phyloP scores from a whole-genome alignment of 2,113 vertebrate species.

The Mustela nigripes region DNA sequence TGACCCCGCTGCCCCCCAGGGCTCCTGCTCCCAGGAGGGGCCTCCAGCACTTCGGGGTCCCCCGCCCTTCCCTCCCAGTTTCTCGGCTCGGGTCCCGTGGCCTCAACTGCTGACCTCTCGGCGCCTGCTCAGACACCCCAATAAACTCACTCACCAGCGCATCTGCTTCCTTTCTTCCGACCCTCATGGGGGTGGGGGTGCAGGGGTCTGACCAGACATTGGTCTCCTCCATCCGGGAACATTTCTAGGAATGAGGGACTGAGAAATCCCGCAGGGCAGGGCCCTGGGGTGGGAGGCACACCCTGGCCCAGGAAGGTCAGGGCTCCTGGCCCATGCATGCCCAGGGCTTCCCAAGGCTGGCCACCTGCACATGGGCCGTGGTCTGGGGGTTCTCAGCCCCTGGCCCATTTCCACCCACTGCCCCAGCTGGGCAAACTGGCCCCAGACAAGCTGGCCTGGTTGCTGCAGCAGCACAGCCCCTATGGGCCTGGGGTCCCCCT shows the following conservation, averaged over 20 bases:
- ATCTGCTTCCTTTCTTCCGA: background rate
- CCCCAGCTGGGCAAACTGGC: background rate
- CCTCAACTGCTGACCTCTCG: background rate
- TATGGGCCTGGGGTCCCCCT: background rate
- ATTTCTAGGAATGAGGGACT: too few species aligned
- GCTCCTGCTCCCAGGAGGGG: background rate
- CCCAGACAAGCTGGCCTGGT: fast-evolving
- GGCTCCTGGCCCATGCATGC: background rate
- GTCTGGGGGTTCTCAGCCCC: background rate
- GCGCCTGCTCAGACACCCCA: background rate
- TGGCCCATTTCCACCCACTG: background rate
- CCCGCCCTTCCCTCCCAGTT: background rate
- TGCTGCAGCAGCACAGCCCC: background rate
- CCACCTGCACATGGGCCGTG: background rate
- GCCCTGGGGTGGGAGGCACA: fast-evolving
- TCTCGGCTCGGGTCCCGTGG: background rate
- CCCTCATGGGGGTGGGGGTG: fast-evolving
- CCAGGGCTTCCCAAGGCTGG: background rate
- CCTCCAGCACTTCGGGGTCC: background rate
- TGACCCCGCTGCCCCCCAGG: too few species aligned
- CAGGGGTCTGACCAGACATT: fast-evolving
- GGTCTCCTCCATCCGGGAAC: background rate
- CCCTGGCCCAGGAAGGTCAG: background rate
- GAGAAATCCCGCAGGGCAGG: background rate
- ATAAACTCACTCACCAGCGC: background rate